Conservation (phyloP, 2,888 invertebrate species). For the Philhelius pedissequus region DNA sequence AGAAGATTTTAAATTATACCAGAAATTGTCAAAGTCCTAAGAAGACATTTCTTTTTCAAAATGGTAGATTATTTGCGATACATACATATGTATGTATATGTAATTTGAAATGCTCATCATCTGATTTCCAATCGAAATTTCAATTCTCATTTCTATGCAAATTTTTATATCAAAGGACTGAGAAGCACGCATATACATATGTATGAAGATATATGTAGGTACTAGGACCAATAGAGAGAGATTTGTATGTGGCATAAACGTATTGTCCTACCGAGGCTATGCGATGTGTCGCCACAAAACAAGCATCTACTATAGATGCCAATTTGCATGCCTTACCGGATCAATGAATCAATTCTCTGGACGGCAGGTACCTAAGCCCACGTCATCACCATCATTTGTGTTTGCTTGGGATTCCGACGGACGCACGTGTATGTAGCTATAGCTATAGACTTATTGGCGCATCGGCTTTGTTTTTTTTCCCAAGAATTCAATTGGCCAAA, state of each 20-base stretch:
- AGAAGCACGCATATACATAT: neutral
- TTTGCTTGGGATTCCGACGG: neutral
- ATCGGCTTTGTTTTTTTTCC: neutral
- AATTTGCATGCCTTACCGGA: constrained; percentile 50
- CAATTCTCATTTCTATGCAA: constrained; percentile 64
- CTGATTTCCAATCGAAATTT: constrained; percentile 45
- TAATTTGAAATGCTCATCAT: constrained; percentile 17
- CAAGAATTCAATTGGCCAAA: constrained; percentile 51
- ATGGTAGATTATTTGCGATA: neutral
- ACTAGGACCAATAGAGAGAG: no score
- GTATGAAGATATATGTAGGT: neutral
- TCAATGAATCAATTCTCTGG: constrained; percentile 52
- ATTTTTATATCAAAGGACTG: constrained; percentile 51
- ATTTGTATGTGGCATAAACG: no score
- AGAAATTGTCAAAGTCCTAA: no score
- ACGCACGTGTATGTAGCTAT: neutral
- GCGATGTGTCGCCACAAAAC: neutral
- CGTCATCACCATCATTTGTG: neutral
- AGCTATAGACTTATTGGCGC: neutral
- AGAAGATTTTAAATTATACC: no score
- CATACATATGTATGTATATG: neutral
- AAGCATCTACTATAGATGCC: constrained; percentile 17
- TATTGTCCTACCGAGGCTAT: neutral
- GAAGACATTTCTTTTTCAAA: no score
- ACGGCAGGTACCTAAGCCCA: neutral